Percentiles rank a stretch among this genome's conserved stretches.
These are phyloP conservation scores for Ctena decussata DNA, from an alignment of 2,888 invertebrate species.

Conservation along the genomic window DNA sequence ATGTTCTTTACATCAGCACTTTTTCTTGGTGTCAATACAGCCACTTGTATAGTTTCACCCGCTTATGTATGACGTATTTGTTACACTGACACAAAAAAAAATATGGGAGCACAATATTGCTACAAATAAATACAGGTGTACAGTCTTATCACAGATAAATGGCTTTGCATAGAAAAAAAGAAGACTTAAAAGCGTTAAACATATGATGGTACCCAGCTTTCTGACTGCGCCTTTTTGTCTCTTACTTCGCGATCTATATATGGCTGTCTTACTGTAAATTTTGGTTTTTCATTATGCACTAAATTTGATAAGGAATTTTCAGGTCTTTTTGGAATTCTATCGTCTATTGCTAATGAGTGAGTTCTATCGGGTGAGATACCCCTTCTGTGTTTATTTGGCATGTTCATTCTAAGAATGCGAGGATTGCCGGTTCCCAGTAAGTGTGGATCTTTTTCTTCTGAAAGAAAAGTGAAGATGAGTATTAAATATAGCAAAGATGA, in stretches of 20 bases:
- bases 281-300: slow-evolving; percentile 58
- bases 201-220: slow-evolving; percentile 65
- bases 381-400: slow-evolving; percentile 33
- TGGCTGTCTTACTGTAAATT: slow-evolving; percentile 63
- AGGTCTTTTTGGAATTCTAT: slow-evolving; percentile 44
- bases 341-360: slow-evolving; percentile 52
- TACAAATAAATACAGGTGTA: slow-evolving; percentile 4
- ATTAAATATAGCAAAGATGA: too few relatives aligned
- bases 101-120: slow-evolving; percentile 9
- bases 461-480: too few relatives aligned
- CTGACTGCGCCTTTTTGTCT: slow-evolving; percentile 58
- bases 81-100: not conserved
- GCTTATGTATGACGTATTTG: too few relatives aligned
- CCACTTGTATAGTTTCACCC: too few relatives aligned
- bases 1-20: too few relatives aligned
- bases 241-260: slow-evolving; percentile 57
- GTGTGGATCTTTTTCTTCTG: slow-evolving; percentile 58
- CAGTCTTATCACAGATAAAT: slow-evolving; percentile 11
- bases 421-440: not conserved
- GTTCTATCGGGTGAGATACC: slow-evolving; percentile 41
- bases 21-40: too few relatives aligned
- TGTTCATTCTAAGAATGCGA: not conserved
- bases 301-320: slow-evolving; percentile 57
- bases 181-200: slow-evolving; percentile 22
- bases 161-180: slow-evolving; percentile 16